Evolutionary conservation across 2,113 vertebrate genomes (phyloP).

Genomic region (Lynx canadensis): DNA sequence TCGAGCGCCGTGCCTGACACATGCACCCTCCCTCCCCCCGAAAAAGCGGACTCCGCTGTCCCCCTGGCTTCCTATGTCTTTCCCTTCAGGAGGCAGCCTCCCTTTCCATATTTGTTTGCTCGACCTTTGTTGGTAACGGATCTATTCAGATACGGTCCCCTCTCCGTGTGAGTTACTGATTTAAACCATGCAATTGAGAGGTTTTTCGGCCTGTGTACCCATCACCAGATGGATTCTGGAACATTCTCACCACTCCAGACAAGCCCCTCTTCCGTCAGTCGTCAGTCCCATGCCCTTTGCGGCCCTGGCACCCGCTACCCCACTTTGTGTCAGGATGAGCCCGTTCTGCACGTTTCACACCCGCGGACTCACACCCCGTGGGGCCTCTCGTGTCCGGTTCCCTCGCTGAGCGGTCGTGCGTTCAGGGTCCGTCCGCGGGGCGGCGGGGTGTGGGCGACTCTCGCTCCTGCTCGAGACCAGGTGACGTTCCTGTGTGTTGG

Average conservation of each 20-base stretch:
- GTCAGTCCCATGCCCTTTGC: too few species aligned
- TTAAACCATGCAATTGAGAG: too few species aligned
- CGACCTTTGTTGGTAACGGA: background rate
- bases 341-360: background rate
- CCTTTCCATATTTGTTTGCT: accelerated
- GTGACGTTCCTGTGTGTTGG: too few species aligned
- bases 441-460: background rate
- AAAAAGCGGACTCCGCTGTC: background rate
- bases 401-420: background rate
- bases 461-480: background rate
- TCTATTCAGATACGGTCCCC: background rate
- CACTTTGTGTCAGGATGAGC: background rate
- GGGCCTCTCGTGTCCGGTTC: background rate
- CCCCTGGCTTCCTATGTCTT: too few species aligned
- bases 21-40: accelerated
- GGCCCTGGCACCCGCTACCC: background rate
- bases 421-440: accelerated
- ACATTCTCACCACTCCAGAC: background rate
- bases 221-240: background rate
- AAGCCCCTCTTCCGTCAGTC: background rate
- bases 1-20: accelerated
- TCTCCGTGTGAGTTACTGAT: accelerated
- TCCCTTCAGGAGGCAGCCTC: background rate
- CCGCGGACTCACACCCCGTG: background rate
- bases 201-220: background rate